Evolutionary conservation across 1,140 invertebrate species (phyloP).

Genomic region (Neodiprion pinetum): DNA sequence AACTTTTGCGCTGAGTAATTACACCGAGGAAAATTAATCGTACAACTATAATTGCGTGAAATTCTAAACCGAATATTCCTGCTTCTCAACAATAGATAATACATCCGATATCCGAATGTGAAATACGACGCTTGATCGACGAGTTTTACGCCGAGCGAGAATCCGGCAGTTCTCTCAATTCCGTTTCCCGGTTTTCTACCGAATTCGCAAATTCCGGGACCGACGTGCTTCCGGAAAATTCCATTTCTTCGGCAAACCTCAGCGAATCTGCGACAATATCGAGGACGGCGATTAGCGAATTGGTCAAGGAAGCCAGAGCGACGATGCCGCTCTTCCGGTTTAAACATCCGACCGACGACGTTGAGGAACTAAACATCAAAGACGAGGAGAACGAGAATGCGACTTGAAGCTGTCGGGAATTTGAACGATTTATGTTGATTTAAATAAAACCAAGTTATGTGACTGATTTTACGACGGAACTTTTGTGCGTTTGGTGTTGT

Average conservation of each 20-base stretch:
- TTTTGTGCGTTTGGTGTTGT: too few species aligned
- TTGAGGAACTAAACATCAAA: not conserved
- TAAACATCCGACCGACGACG: not conserved
- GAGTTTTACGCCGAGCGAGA: conserved; percentile 6
- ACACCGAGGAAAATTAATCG: not conserved
- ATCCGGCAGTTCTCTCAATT: not conserved
- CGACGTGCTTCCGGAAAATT: not conserved
- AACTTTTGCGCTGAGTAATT: not conserved
- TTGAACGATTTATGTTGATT: too few species aligned
- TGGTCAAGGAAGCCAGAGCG: conserved; percentile 6
- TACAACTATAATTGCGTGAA: not conserved
- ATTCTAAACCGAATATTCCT: not conserved
- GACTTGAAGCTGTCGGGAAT: not conserved
- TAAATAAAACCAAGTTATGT: too few species aligned
- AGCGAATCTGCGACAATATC: not conserved
- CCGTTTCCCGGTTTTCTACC: not conserved
- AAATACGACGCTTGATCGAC: not conserved
- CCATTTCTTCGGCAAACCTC: not conserved
- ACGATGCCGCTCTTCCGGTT: conserved; percentile 7
- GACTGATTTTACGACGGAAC: too few species aligned
- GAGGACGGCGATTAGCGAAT: not conserved
- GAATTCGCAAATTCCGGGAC: not conserved
- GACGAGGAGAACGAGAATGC: not conserved
- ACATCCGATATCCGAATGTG: not conserved
- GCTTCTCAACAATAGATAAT: not conserved